A percentile compares a stretch with the other conserved stretches of the same genome.
These are phyloP conservation scores for Karalla daura DNA, from an alignment of 2,797 vertebrate genomes.

Conservation along the genomic window DNA sequence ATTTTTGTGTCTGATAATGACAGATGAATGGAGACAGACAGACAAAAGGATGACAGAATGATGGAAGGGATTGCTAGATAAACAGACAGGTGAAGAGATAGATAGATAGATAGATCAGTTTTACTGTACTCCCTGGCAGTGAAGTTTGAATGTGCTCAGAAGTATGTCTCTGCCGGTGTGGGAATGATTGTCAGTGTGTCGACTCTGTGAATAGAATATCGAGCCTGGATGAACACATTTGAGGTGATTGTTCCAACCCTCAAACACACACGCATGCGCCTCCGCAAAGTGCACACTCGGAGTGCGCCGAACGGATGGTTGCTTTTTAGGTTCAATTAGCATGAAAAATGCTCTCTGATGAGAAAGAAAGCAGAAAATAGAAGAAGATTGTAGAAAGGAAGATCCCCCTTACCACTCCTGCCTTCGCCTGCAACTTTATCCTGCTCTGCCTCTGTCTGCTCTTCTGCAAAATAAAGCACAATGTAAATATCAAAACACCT, in stretches of 20 bases:
- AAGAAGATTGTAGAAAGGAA: slow-evolving; percentile 41
- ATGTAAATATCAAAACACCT: slow-evolving; percentile 43
- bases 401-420: slow-evolving; percentile 8
- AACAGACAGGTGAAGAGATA: slow-evolving; percentile 69
- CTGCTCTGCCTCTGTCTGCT: slow-evolving; percentile 28
- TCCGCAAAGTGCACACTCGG: slow-evolving; percentile 28
- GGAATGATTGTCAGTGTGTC: slow-evolving; percentile 53
- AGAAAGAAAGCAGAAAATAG: slow-evolving; percentile 75
- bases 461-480: slow-evolving; percentile 38
- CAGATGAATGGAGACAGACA: slow-evolving; percentile 70
- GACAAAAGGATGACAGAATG: slow-evolving; percentile 68
- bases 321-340: slow-evolving; percentile 83
- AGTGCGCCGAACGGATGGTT: slow-evolving; percentile 52
- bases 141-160: slow-evolving; percentile 59
- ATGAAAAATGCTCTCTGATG: slow-evolving; percentile 80
- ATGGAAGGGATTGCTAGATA: slow-evolving; percentile 68
- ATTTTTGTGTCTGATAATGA: slow-evolving; percentile 70
- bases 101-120: slow-evolving; percentile 68
- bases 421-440: slow-evolving; percentile 11
- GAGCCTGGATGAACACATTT: slow-evolving; percentile 64
- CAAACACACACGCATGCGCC: slow-evolving; percentile 23
- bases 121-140: slow-evolving; percentile 59
- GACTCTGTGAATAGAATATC: slow-evolving; percentile 57
- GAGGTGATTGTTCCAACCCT: slow-evolving; percentile 49
- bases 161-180: slow-evolving; percentile 58